These are phyloP conservation scores for Axinella damicornis DNA, from an alignment of 37 sponge, comb jelly and placozoan genomes.

Conservation along the genomic window DNA sequence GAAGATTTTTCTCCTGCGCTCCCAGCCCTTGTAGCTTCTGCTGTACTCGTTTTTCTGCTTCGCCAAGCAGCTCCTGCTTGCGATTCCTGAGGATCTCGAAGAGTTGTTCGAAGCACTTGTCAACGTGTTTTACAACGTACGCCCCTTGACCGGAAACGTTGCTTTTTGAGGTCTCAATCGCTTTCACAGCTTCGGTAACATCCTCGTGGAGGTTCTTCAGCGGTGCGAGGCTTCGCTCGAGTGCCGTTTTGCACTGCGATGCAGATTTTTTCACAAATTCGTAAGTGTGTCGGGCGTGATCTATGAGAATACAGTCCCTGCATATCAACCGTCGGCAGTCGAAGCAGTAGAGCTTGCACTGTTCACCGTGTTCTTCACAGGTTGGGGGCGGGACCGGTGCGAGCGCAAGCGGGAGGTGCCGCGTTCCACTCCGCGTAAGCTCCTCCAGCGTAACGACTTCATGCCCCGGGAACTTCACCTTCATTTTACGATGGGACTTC, in stretches of 20 bases:
- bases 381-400: neutral
- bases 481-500: conserved; percentile 21
- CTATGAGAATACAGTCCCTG: conserved; percentile 32
- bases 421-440: neutral
- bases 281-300: conserved; percentile 25
- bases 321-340: conserved; percentile 34
- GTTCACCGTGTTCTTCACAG: conserved; percentile 16
- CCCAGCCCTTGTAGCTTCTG: conserved; percentile 22
- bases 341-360: conserved; percentile 44
- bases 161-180: neutral
- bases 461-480: conserved; percentile 16
- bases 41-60: neutral
- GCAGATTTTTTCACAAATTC: conserved; percentile 19
- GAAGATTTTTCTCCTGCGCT: conserved; percentile 4
- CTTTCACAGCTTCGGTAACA: conserved; percentile 1
- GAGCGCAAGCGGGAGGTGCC: neutral
- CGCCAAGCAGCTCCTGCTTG: conserved; percentile 17
- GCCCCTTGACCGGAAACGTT: conserved; percentile 19
- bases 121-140: conserved; percentile 1
- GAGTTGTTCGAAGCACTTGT: conserved; percentile 15
- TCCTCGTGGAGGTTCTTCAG: neutral
- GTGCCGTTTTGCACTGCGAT: neutral
- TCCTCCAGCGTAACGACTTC: neutral
- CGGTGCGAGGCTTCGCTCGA: conserved; percentile 4
- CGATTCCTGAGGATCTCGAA: neutral